phyloP scores from a whole-genome alignment of 2,888 invertebrate species.

The Melipona bicolor region DNA sequence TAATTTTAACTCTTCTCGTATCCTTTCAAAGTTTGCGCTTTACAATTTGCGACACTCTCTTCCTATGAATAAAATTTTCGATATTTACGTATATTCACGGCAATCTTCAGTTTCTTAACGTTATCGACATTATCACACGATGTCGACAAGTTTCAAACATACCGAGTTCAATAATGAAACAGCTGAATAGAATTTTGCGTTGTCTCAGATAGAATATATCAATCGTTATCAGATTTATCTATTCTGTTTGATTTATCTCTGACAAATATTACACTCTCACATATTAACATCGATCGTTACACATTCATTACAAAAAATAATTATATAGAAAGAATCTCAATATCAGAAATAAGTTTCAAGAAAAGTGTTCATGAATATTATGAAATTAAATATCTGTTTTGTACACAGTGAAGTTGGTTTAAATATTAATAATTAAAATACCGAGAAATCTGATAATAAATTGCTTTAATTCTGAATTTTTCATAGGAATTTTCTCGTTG shows the following conservation, averaged over 20 bases:
- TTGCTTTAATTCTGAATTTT: too few relatives aligned
- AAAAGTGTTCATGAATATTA: too few relatives aligned
- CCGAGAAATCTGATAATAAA: too few relatives aligned
- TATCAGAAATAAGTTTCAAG: too few relatives aligned
- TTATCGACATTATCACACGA: not conserved
- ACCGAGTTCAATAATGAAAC: conserved; percentile 13
- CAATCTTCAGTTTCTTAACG: not conserved
- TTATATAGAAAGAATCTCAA: too few relatives aligned
- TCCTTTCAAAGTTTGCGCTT: not conserved
- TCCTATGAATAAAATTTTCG: not conserved
- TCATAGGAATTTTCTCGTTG: too few relatives aligned
- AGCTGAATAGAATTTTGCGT: not conserved
- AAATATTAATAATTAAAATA: too few relatives aligned
- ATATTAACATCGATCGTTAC: not conserved
- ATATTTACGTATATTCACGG: not conserved
- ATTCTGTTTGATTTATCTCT: not conserved
- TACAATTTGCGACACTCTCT: not conserved
- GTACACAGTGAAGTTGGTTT: too few relatives aligned
- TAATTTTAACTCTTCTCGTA: not conserved
- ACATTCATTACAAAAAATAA: not conserved
- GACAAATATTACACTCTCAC: not conserved
- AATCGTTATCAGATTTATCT: conserved; percentile 13
- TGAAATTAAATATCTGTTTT: too few relatives aligned
- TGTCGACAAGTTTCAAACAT: not conserved
- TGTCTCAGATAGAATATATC: not conserved